A percentile compares a stretch with the other conserved stretches of the same genome.
Conservation (phyloP, 2,797 vertebrate species). For the Dipus sagitta region DNA sequence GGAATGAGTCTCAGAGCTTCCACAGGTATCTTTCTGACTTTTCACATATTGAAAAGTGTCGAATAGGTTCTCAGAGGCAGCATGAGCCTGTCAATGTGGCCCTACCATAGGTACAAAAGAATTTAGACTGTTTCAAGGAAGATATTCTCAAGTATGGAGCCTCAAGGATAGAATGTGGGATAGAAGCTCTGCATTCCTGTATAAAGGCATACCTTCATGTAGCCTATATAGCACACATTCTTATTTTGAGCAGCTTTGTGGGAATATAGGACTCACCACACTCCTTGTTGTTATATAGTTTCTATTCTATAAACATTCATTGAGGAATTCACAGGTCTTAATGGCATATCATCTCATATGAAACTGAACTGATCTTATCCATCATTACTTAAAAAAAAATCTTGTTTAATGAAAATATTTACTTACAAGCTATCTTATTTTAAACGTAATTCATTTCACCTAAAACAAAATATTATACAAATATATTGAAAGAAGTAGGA, state of each 20-base stretch:
- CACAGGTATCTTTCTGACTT: not conserved
- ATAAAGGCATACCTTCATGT: not conserved
- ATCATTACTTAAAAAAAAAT: not conserved
- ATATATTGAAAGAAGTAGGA: not conserved
- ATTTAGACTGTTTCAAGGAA: not conserved
- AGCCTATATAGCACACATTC: not conserved
- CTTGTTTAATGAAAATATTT: not conserved
- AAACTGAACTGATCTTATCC: not conserved
- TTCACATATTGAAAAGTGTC: not conserved
- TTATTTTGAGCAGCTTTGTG: not conserved
- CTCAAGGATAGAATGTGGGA: not conserved
- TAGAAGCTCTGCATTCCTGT: not conserved
- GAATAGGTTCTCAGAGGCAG: not conserved
- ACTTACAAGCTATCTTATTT: not conserved
- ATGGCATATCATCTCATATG: not conserved
- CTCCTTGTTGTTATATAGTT: not conserved
- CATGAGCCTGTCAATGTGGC: not conserved
- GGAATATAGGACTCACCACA: not conserved
- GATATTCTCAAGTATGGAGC: not conserved
- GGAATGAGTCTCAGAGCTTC: not conserved
- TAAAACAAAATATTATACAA: slow-evolving; percentile 30
- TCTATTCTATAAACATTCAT: not conserved
- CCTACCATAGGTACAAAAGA: not conserved
- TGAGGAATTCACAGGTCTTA: not conserved
- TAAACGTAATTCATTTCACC: not conserved